Evolutionary conservation across 2,888 invertebrate genomes (phyloP).

Genomic region (Lasioglossum lativentre): DNA sequence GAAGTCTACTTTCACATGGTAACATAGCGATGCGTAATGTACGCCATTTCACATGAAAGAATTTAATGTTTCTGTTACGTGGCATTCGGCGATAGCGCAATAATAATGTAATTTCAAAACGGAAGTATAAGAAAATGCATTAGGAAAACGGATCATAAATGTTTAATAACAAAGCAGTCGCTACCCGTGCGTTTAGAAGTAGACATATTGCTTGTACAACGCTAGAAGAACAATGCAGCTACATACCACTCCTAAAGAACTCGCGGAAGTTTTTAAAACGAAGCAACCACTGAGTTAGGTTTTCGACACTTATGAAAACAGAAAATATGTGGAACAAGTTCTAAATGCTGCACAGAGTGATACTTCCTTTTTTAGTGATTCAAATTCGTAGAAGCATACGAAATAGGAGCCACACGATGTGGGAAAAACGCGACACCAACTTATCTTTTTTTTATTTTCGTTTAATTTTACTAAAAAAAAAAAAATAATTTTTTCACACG

Average conservation of each 20-base stretch:
- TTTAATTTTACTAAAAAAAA: no score
- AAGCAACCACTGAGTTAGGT: no score
- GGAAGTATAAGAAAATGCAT: neutral
- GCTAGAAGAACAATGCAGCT: neutral
- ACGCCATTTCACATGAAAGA: neutral
- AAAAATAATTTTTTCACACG: no score
- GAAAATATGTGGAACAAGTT: no score
- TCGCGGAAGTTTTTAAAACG: neutral
- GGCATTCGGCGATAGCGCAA: neutral
- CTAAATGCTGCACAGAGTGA: no score
- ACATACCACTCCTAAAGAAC: neutral
- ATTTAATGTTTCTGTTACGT: constrained; percentile 2
- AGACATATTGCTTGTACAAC: neutral
- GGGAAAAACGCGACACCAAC: no score
- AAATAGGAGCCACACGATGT: no score
- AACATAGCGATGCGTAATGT: neutral
- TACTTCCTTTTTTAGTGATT: no score
- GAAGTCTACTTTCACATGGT: neutral
- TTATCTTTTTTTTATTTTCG: no score
- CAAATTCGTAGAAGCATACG: no score
- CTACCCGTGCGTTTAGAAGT: no score
- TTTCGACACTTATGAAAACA: no score
- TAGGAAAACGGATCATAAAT: neutral
- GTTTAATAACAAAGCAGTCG: neutral
- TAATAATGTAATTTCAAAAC: neutral